Conservation (phyloP, 2,888 invertebrate species). For the Netelia melanura region DNA sequence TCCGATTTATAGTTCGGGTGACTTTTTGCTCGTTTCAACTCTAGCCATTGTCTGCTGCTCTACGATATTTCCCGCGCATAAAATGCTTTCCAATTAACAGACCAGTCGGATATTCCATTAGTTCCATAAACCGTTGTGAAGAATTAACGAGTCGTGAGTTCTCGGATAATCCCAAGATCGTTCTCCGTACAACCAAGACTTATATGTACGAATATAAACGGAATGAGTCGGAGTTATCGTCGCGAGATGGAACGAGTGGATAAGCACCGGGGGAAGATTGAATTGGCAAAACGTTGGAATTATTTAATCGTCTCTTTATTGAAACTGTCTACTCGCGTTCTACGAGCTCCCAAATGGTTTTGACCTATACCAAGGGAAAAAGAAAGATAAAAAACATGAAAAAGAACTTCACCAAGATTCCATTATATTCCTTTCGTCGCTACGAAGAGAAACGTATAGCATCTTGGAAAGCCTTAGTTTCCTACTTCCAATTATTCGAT, state of each 20-base stretch:
- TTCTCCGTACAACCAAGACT: not conserved
- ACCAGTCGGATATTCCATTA: slow-evolving; percentile 75
- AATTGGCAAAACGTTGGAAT: slow-evolving; percentile 70
- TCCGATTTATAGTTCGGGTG: not conserved
- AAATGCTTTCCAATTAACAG: slow-evolving; percentile 71
- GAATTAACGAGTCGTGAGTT: slow-evolving; percentile 12
- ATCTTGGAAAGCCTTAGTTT: slow-evolving; percentile 7
- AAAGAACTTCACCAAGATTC: slow-evolving; percentile 5
- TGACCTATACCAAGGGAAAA: not conserved
- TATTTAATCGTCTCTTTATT: slow-evolving; percentile 67
- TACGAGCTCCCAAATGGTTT: not conserved
- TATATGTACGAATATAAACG: not conserved
- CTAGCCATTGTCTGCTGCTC: not conserved
- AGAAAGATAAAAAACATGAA: too few relatives aligned
- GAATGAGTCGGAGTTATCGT: slow-evolving; percentile 9
- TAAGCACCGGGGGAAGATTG: slow-evolving; percentile 25
- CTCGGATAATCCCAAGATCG: not conserved
- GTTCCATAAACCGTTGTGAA: slow-evolving; percentile 62
- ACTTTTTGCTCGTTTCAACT: not conserved
- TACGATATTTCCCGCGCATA: not conserved
- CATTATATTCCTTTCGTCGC: slow-evolving; percentile 21
- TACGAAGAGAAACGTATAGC: not conserved
- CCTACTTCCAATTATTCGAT: slow-evolving; percentile 30
- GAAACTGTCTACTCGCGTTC: slow-evolving; percentile 1
- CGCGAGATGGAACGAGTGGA: slow-evolving; percentile 18